Evolutionary conservation across 2,888 invertebrate species (phyloP), one percentile per base, ranked within the genome.

Genomic region (Hemicrepidius hirtus): DNA sequence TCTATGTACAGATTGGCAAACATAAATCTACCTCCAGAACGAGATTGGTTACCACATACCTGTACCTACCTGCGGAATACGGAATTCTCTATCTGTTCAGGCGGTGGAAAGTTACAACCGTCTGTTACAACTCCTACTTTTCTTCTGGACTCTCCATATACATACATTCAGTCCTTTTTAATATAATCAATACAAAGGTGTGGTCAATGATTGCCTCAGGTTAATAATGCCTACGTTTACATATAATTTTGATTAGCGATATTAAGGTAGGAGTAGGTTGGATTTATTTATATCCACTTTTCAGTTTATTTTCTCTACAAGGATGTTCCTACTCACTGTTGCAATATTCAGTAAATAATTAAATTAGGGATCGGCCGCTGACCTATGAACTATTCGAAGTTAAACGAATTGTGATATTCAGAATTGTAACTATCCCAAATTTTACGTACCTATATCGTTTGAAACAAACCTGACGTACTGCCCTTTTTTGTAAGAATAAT

Each of bases 81-180:
- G 5, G 28, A 13, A 13, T 53, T 53, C 53, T 7, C 10, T 5
- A 13, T 57, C 57, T 57, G 21, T 57, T 57, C n/a, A 3, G 18
- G 16, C 57, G 13, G 32, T 53, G 28, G 57, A 57, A 57, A 57
- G 57, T 57, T 57, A 57, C n/a, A 57, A 55, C 57, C 57, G 57
- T 57, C 57, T 57, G 57, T 32, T 57, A n/a, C 57, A 18, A 57
- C 57, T 57, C 57, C 57, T 57, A 57, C 57, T 37, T 57, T 37
- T 37, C 37, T 53, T 53, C 28, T n/a, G 20, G 21, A 13, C 50
- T 50, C 50, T 7, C 57, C 35, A 57, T 37, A 57, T 57, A 57
- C 37, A 57, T 37, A 20, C 37, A 57, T 10, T 18, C 57, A 21
- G 10, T 53, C 37, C 32, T 57, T 55, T 57, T 57, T 57, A 57